Evolutionary conservation across 2,888 invertebrate species (phyloP), one percentile per base, ranked within the genome.

Genomic region (Micoletzkya japonica): DNA sequence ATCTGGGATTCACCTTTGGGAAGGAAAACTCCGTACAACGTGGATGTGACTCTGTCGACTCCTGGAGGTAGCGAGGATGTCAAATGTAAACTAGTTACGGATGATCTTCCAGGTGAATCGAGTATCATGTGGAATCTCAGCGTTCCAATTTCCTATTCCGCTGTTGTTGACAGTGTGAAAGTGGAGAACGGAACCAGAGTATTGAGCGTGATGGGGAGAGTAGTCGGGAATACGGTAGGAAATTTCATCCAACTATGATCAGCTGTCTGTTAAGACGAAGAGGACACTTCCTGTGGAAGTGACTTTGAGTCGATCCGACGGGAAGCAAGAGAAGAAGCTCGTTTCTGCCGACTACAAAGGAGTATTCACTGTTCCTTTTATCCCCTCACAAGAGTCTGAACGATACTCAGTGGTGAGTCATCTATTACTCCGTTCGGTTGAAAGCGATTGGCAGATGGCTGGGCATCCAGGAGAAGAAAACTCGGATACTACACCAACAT

Each of bases 111-210:
- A 68, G 68, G 68, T 4, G 68, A 58, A 28, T 34, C 57, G 3
- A 44, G 57, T 26, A 44, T 68, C 54, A 57, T 58, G 7, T 68
- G 68, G 68, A 30, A 57, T 24, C 49, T 68, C 4, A 32, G n/a
- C 34, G 68, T 68, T 7, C 68, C 68, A 28, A 36, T 58, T 17
- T 32, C 44, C n/a, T 68, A 68, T 20, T 68, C 68, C 3, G 58
- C 68, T 10, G 68, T 68, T 2, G 34, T 68, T 36, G 68, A 68
- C 30, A 28, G 36, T 17, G 68, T 68, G 49, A n/a, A 37, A 2
- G 32, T 30, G 24, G 44, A 44, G 39, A 32, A 57, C 1, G 50
- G 68, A 32, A 68, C 26, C 24, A 58, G 68, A n/a, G 20, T 44
- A 49, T 68, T 57, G n/a, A 57, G 52, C 26, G 49, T 68, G 3